These are phyloP conservation scores for Dynastes tityus DNA, from an alignment of 2,888 invertebrate species.

Conservation along the genomic window DNA sequence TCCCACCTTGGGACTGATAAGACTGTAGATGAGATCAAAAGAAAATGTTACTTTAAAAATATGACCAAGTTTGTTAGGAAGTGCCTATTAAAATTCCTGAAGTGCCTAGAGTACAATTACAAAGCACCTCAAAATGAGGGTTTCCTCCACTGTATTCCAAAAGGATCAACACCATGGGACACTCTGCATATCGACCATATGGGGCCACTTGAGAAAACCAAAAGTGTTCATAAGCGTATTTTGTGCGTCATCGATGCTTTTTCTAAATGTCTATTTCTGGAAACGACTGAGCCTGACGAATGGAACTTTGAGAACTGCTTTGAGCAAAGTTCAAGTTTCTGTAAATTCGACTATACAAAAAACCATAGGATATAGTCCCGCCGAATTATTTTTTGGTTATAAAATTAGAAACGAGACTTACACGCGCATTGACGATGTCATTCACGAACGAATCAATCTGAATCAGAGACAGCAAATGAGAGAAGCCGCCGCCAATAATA, in stretches of 20 bases:
- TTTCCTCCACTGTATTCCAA: conserved; percentile 58
- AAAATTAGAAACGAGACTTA: conserved; percentile 55
- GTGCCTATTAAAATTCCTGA: conserved; percentile 60
- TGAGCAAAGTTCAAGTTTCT: conserved; percentile 52
- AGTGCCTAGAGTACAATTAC: conserved; percentile 58
- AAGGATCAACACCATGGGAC: conserved; percentile 59
- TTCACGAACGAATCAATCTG: not conserved
- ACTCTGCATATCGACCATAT: conserved; percentile 59
- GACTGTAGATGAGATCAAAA: conserved; percentile 58
- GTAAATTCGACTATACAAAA: conserved; percentile 52
- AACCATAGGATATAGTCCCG: not conserved
- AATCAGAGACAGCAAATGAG: too few species aligned
- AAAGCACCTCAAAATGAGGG: conserved; percentile 58
- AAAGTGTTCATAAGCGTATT: conserved; percentile 54
- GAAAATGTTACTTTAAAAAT: conserved; percentile 63
- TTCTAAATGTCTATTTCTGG: conserved; percentile 58
- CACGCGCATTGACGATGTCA: conserved; percentile 32
- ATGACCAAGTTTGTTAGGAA: conserved; percentile 57
- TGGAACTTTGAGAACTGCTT: not conserved
- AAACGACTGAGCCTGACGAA: conserved; percentile 56
- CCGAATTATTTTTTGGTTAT: conserved; percentile 24
- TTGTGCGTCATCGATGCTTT: conserved; percentile 60
- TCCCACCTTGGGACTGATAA: conserved; percentile 59
- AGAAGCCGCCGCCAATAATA: too few species aligned
- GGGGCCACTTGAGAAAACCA: conserved; percentile 57